Evolutionary conservation across 1,140 invertebrate genomes (phyloP), one percentile per base, ranked within the genome.

Genomic region (Subanguina moxae): DNA sequence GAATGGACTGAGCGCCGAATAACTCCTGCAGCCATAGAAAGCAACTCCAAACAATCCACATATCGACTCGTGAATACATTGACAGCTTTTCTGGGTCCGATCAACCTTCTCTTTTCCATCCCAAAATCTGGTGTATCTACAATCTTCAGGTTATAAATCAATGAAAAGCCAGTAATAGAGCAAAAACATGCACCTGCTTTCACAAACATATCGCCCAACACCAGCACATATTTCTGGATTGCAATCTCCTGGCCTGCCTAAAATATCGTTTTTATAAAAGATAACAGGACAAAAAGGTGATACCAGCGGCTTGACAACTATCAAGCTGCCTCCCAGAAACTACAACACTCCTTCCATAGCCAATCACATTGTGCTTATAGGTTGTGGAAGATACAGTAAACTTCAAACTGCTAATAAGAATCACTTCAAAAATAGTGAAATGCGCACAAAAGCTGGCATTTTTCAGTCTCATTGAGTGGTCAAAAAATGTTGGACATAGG

Each of bases 111-210:
- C 42, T 15, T 30, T 61, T 45, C n/a, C n/a, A 45, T 61, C 58
- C 57, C 58, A 61, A 45, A 61, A 61, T 15, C 58, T 30, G n/a
- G 38, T 61, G 58, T 61, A 61, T 28, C 42, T 61, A 15, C 48
- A 52, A 21, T 52, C 15, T 15, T 52, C 3, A 1, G n/a, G 3
- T 19, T 52, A 15, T 25, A 8, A 25, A 25, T 52, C 17, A 21
- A 45, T 11, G 43, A 15, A 21, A 52, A 52, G 17, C n/a, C 15
- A 52, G 15, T 52, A 15, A 52, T 3, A 52, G 3, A 3, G 17
- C n/a, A 21, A 1, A 21, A 52, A 21, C 3, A 21, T 25, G 3
- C 17, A 52, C 48, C 48, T 52, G 48, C 48, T 45, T n/a, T 61
- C 58, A 45, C 58, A 61, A 23, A 30, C 27, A 19, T 5, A 45